Evolutionary conservation across 37 sponge, comb jelly and placozoan genomes (phyloP).

Genomic region (Spongia lamella): DNA sequence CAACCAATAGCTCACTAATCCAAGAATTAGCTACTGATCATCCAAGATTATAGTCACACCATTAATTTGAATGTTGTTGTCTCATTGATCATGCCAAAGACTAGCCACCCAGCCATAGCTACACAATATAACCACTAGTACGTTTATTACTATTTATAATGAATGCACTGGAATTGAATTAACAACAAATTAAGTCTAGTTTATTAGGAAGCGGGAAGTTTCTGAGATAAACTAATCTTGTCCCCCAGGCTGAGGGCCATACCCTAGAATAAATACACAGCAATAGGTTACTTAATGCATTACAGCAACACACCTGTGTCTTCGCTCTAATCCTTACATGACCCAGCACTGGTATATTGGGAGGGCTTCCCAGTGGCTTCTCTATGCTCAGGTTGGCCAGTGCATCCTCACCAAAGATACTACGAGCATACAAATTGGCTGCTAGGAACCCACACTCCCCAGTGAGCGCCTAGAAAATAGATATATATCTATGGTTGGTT

Average conservation of each 20-base stretch:
- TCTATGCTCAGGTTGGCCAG: slow-evolving; percentile 96
- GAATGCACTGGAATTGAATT: no score
- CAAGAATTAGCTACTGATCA: no score
- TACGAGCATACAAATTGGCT: slow-evolving; percentile 95
- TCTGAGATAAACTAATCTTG: slow-evolving; percentile 96
- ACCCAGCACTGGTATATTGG: slow-evolving; percentile 72
- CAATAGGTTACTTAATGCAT: not conserved
- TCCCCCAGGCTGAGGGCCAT: slow-evolving; percentile 99
- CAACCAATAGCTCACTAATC: no score
- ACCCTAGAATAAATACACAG: slow-evolving; percentile 58
- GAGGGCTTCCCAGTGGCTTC: slow-evolving; percentile 45
- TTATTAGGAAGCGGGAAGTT: slow-evolving; percentile 15
- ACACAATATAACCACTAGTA: no score
- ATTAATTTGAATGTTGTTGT: no score
- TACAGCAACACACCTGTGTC: slow-evolving; percentile 68
- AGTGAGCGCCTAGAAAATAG: slow-evolving; percentile 69
- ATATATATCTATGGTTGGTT: not conserved
- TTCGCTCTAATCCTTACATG: slow-evolving; percentile 97
- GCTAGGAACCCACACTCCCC: slow-evolving; percentile 98
- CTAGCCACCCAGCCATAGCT: no score
- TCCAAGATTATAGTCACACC: no score
- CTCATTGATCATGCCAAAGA: no score
- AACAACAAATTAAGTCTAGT: no score
- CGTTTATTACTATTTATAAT: no score
- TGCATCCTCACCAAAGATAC: slow-evolving; percentile 99